phyloP scores from a whole-genome alignment of 2,113 vertebrate genomes.

The Laticauda colubrina region DNA sequence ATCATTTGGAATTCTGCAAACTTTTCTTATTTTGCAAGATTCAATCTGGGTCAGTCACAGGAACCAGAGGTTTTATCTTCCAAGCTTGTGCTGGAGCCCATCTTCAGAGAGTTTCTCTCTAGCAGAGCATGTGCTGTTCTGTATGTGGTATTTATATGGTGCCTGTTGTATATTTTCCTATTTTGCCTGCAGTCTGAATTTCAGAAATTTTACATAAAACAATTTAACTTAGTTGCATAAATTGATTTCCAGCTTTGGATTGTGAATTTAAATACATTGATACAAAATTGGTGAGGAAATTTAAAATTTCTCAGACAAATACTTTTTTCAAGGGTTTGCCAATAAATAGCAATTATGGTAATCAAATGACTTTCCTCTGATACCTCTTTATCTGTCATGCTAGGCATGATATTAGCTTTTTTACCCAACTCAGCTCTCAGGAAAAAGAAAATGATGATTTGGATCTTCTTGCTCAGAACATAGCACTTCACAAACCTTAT shows the following conservation, averaged over 20 bases:
- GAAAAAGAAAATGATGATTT: neutral
- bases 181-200: neutral
- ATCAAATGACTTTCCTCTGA: neutral
- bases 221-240: neutral
- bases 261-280: neutral
- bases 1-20: neutral
- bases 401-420: neutral
- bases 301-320: neutral
- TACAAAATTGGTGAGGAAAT: neutral
- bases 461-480: neutral
- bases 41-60: neutral
- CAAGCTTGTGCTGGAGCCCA: neutral
- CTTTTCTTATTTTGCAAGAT: neutral
- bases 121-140: neutral
- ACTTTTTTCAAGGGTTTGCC: neutral
- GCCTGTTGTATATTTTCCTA: neutral
- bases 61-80: neutral
- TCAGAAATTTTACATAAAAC: neutral
- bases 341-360: neutral
- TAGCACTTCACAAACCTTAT: neutral
- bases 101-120: neutral
- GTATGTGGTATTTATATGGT: neutral
- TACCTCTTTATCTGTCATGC: neutral
- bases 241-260: neutral
- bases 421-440: neutral